Base-by-base conservation (phyloP, 2,113 vertebrate species). In the Recurvirostra avosetta region DNA sequence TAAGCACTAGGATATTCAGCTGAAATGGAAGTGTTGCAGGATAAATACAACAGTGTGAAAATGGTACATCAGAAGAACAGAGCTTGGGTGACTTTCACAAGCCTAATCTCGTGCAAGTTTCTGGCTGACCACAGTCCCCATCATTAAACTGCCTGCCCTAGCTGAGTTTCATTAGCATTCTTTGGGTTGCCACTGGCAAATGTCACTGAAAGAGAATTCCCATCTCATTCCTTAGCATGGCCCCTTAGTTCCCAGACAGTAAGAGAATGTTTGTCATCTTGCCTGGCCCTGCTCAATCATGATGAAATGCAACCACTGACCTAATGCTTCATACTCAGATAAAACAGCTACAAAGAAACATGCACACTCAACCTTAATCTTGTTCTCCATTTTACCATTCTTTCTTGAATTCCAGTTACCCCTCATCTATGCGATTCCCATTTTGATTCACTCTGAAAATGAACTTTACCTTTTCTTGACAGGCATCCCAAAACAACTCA, bases 121-220 rank as follows among this genome's bases (percentile, higher is more conserved):
- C 71, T 56, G 72, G 27, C 71, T 93, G 85, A 15, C 8, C 63
- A 23, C n/a, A 15, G 56, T 14, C 59, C 62, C 47, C 52, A 6
- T 4, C 43, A 6, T 4, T 2, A 29, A 65, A 49, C n/a, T 45
- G 52, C 52, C 30, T 0, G 0, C 26, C 76, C 78, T 55, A 22
- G 59, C 40, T 74, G 50, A 9, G 43, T 47, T 36, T 3, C 6
- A 1, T 8, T 27, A 19, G 32, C 30, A 17, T 45, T 18, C 15
- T 16, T 72, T 34, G 38, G 38, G 70, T 15, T 49, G 14, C 40
- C 73, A 26, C 49, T 56, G 43, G 59, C 61, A 71, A 52, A 29
- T 3, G 2, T 61, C 70, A 38, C 40, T 15, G 32, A 36, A 45
- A 70, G 25, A 8, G 27, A 77, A 77, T 74, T 66, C 62, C 43